A percentile compares a stretch with the other conserved stretches of the same genome.
phyloP scores from a whole-genome alignment of 2,797 vertebrate species.

The Poeciliopsis gracilis region DNA sequence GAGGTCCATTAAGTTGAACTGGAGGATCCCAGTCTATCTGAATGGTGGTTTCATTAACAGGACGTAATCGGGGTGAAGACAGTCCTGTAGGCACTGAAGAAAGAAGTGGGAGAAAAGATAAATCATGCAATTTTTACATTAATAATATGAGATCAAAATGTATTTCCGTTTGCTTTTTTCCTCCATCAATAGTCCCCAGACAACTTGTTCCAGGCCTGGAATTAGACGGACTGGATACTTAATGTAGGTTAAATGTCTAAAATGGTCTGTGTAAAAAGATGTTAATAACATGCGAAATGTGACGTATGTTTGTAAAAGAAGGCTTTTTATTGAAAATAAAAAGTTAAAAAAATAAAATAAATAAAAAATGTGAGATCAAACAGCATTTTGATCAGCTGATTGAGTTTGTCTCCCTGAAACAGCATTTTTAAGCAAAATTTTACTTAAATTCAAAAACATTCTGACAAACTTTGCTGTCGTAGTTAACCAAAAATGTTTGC shows the following conservation, averaged over 20 bases:
- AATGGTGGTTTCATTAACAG: constrained; percentile 83
- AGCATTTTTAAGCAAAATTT: neutral
- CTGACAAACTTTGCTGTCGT: neutral
- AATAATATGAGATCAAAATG: neutral
- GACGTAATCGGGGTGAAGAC: constrained; percentile 75
- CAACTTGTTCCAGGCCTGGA: too few species aligned
- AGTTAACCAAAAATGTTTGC: neutral
- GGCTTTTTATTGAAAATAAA: too few species aligned
- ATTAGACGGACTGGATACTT: too few species aligned
- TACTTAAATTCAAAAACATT: neutral
- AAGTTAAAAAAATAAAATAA: too few species aligned
- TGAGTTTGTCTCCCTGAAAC: neutral
- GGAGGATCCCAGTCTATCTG: constrained; percentile 85
- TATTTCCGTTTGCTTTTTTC: too few species aligned
- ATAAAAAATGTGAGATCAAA: neutral
- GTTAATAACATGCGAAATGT: neutral
- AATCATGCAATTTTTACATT: neutral
- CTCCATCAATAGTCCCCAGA: too few species aligned
- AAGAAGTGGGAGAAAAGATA: constrained; percentile 16
- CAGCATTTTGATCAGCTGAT: neutral
- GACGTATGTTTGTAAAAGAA: too few species aligned
- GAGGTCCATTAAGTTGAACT: constrained; percentile 85
- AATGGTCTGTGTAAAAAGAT: too few species aligned
- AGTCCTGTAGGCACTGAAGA: constrained; percentile 84
- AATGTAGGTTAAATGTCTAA: too few species aligned